Evolutionary conservation across 2,888 invertebrate species (phyloP).

Genomic region (Orchesella flavescens): DNA sequence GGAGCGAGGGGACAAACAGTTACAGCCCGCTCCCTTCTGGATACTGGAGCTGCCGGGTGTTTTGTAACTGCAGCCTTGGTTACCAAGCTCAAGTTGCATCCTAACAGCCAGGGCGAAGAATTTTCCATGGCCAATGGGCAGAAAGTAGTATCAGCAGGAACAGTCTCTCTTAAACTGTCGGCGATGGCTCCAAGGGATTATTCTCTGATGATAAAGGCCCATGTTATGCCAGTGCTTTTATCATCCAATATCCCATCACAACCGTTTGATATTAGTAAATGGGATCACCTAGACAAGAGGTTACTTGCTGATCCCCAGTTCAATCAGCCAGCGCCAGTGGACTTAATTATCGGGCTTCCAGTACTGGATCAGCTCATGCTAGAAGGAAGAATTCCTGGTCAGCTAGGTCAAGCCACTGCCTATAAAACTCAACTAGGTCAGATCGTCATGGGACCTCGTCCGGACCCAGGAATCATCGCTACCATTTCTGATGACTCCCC

Average conservation of each 20-base stretch:
- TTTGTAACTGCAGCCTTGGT: not conserved
- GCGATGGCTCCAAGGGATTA: too few relatives aligned
- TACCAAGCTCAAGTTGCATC: not conserved
- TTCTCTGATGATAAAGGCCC: not conserved
- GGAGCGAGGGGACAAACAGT: not conserved
- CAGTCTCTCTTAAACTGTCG: too few relatives aligned
- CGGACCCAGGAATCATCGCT: too few relatives aligned
- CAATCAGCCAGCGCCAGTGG: not conserved
- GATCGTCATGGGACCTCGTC: conserved; percentile 24
- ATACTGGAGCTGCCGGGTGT: conserved; percentile 22
- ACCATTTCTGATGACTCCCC: too few relatives aligned
- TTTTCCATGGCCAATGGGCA: not conserved
- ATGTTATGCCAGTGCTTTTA: not conserved
- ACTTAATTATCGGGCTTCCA: conserved; percentile 18
- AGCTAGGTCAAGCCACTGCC: conserved; percentile 1
- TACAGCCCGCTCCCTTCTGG: not conserved
- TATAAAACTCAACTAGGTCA: conserved; percentile 31
- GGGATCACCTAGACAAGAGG: not conserved
- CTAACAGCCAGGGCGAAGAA: not conserved
- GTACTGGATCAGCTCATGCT: not conserved
- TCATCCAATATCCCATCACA: not conserved
- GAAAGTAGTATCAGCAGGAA: not conserved
- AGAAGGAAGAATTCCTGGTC: not conserved
- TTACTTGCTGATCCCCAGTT: not conserved
- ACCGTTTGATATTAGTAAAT: not conserved